Base-by-base conservation (phyloP, 1,140 invertebrate genomes). In the Pseudomyrmex gracilis region DNA sequence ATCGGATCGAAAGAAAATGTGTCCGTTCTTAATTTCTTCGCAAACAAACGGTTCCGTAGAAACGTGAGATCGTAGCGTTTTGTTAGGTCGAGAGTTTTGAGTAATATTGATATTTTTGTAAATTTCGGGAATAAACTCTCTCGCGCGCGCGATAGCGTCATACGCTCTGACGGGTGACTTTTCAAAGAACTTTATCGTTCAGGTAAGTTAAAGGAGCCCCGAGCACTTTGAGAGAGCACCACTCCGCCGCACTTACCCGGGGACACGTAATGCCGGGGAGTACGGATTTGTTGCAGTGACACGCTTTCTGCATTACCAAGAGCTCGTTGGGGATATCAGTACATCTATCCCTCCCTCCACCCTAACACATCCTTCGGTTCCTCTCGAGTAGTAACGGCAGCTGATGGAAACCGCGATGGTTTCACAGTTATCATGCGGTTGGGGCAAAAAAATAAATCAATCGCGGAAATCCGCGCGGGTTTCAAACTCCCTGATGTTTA, bases 241-340 rank as follows among this genome's bases (percentile, higher is more conserved):
- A 85, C 60, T 87, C 73, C 60, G 34, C 22, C 71, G 74, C 71
- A 87, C 70, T 87, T 84, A 84, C 80, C 58, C 22, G 53, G 70
- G 70, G 34, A 34, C 86, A 82, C 74, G 76, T 89, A 89, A 90
- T 90, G 66, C 83, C 63, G 24, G 60, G 60, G 68, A 83, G 82
- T 80, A 82, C 67, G 85, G 89, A 89, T 90, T 87, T 84, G 82
- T 90, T 86, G 85, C 85, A 86, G 87, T 61, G 87, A 91, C 90
- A 91, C 83, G 90, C 85, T 89, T 91, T 86, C 83, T 78, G 85
- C 90, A 91, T 91, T 91, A 91, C 82, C 88, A 61, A 71, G 82
- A 80, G 57, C 82, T 67, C 82, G 63, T 87, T 57, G 73, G 58
- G 68, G 34, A 34, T 68, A 17, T 20, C 20, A 43, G 47, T 45